Percentiles rank a stretch among this genome's conserved stretches.
These are phyloP conservation scores for Mizuhopecten yessoensis DNA, from an alignment of 1,140 invertebrate species.

Conservation along the genomic window DNA sequence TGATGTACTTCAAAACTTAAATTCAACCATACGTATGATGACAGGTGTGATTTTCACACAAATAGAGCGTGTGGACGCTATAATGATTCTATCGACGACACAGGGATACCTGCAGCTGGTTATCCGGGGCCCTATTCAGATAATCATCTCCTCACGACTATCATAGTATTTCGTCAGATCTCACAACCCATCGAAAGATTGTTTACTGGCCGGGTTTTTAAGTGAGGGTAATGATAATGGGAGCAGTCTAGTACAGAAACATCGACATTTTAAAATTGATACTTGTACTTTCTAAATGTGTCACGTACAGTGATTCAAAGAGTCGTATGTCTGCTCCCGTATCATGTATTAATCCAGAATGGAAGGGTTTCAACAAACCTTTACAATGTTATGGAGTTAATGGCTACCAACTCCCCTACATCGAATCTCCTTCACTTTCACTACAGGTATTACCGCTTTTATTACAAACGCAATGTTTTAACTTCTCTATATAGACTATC, in stretches of 20 bases:
- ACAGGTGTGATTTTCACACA: neutral
- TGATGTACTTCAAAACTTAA: neutral
- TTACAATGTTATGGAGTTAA: no score
- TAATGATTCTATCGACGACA: neutral
- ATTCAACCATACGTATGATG: neutral
- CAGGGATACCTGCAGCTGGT: neutral
- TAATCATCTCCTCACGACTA: neutral
- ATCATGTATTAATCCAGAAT: no score
- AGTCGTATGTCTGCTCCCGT: neutral
- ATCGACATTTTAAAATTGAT: neutral
- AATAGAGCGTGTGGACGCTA: neutral
- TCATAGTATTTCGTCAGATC: neutral
- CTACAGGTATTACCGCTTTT: no score
- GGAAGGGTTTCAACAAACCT: no score
- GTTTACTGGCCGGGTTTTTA: neutral
- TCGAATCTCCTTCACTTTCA: no score
- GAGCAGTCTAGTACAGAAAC: neutral
- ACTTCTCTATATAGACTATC: no score
- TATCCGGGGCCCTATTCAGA: neutral
- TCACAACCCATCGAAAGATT: neutral
- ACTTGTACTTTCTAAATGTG: conserved; percentile 28
- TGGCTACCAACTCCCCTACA: no score
- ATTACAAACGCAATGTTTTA: no score
- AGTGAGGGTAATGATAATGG: neutral
- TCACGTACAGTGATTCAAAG: neutral